Conservation (phyloP, 2,797 vertebrate genomes). For the Perodicticus potto region DNA sequence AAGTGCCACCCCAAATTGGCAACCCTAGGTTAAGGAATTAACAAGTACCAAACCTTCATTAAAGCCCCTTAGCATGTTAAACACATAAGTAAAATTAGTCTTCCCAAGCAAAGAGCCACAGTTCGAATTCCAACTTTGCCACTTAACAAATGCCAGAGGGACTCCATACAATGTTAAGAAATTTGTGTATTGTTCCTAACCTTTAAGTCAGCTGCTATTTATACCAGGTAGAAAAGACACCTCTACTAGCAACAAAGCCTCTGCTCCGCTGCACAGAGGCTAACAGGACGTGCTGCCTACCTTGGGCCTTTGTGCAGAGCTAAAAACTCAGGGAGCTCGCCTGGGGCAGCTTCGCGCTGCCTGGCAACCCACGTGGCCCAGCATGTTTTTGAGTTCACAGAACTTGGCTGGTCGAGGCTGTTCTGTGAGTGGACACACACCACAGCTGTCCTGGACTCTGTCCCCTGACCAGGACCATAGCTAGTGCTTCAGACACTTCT, state of each 20-base stretch:
- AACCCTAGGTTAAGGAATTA: not conserved
- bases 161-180: not conserved
- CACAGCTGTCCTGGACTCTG: accelerated
- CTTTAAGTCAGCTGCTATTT: not conserved
- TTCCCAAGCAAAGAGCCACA: not conserved
- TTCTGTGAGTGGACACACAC: not conserved
- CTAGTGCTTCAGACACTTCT: not conserved
- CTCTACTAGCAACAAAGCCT: accelerated
- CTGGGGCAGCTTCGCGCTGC: not conserved
- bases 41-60: not conserved
- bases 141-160: accelerated
- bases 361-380: not conserved
- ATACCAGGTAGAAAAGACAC: not conserved
- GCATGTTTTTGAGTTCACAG: accelerated
- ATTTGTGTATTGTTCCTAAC: not conserved
- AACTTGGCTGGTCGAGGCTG: not conserved
- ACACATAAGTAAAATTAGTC: no score
- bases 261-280: no score
- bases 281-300: no score
- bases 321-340: not conserved
- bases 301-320: no score
- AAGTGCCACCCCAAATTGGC: not conserved
- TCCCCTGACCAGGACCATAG: not conserved
- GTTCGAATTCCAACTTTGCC: not conserved
- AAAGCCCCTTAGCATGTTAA: not conserved